Percentiles rank a stretch among this genome's conserved stretches.
Evolutionary conservation across 2,797 vertebrate genomes (phyloP).

Genomic region (Syngnathus rostellatus): DNA sequence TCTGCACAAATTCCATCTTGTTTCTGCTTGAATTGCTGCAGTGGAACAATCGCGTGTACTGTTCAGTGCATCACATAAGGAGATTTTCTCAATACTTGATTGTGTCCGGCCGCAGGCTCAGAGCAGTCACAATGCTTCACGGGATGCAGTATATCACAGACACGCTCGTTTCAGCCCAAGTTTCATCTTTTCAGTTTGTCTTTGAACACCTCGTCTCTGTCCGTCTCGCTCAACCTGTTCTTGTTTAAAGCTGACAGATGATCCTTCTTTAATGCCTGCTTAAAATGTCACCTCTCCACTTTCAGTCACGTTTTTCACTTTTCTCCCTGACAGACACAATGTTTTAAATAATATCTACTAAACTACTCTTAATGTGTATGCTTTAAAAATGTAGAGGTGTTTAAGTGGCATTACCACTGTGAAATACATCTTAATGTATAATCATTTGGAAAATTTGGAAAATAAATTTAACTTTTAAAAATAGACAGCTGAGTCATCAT

Average conservation of each 20-base stretch:
- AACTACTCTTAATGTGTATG: neutral
- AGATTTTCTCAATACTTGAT: conserved; percentile 18
- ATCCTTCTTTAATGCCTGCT: conserved; percentile 26
- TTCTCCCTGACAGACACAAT: neutral
- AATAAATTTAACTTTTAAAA: neutral
- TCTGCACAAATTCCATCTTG: neutral
- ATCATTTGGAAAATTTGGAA: too few species aligned
- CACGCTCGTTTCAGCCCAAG: conserved; percentile 12
- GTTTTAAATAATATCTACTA: neutral
- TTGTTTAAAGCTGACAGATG: conserved; percentile 25
- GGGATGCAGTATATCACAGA: conserved; percentile 27
- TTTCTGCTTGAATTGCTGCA: neutral
- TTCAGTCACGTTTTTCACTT: neutral
- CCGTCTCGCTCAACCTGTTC: conserved; percentile 4
- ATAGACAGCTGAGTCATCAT: neutral
- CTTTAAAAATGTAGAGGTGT: neutral
- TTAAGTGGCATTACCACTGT: neutral
- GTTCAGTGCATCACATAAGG: neutral
- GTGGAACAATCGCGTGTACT: neutral
- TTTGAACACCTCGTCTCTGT: conserved; percentile 22
- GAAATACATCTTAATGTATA: too few species aligned
- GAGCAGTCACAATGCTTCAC: conserved; percentile 22
- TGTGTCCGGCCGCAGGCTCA: conserved; percentile 15
- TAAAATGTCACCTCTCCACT: conserved; percentile 25
- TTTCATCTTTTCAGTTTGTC: conserved; percentile 26